Percentiles rank a stretch among this genome's conserved stretches.
phyloP scores from a whole-genome alignment of 2,888 invertebrate species.

The Panzeria rudis region DNA sequence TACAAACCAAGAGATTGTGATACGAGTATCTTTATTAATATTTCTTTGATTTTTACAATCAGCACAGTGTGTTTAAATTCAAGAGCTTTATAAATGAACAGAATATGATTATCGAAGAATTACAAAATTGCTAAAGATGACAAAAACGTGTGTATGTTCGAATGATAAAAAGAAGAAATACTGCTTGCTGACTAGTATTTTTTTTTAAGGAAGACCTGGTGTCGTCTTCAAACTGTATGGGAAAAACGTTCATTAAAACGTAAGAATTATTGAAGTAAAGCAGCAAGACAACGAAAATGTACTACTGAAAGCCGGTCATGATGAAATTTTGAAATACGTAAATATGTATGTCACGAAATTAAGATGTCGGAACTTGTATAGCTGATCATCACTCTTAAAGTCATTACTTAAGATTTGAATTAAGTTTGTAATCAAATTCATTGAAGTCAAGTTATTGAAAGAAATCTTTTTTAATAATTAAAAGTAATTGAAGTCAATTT shows the following conservation, averaged over 20 bases:
- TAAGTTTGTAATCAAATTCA: not conserved
- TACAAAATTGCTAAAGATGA: not conserved
- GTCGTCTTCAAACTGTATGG: not conserved
- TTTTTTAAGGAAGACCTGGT: not conserved
- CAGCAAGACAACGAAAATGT: not conserved
- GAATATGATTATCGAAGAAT: slow-evolving; percentile 8
- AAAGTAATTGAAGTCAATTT: slow-evolving; percentile 53
- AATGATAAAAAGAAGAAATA: not conserved
- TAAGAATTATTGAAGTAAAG: not conserved
- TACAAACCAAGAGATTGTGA: no score
- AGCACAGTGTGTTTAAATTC: not conserved
- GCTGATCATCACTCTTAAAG: slow-evolving; percentile 56
- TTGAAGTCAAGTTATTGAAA: slow-evolving; percentile 54
- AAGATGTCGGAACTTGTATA: not conserved
- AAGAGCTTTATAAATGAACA: not conserved
- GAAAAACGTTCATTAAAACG: slow-evolving; percentile 7
- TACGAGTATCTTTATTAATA: no score
- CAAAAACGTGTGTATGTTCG: not conserved
- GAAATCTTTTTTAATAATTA: slow-evolving; percentile 3
- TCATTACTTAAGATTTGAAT: slow-evolving; percentile 21
- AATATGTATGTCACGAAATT: not conserved
- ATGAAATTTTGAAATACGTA: no score
- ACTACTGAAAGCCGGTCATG: not conserved
- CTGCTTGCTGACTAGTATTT: not conserved
- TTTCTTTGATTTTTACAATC: not conserved